Percentiles rank a stretch among this genome's conserved stretches.
phyloP scores from a whole-genome alignment of 2,797 vertebrate species.

The Pelochelys cantorii region DNA sequence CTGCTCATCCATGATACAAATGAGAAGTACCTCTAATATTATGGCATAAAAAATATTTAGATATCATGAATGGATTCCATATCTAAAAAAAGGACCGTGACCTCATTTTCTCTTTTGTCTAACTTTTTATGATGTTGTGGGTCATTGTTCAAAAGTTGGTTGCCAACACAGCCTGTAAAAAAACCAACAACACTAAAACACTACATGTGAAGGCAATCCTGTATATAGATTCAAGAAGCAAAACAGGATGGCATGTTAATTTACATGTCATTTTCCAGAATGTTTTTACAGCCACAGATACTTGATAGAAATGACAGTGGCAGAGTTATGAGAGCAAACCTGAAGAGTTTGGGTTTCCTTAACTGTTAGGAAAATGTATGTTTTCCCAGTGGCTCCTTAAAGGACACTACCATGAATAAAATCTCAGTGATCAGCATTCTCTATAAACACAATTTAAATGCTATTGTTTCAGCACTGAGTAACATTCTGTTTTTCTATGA shows the following conservation, averaged over 20 bases:
- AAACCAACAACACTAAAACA: not conserved
- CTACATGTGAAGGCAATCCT: not conserved
- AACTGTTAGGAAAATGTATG: not conserved
- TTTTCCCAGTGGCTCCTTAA: not conserved
- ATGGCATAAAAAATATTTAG: not conserved
- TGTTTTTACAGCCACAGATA: not conserved
- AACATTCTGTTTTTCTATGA: not conserved
- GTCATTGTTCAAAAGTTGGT: not conserved
- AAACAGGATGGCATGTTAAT: not conserved
- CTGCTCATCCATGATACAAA: conserved; percentile 27
- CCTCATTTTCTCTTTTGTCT: not conserved
- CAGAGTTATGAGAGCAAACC: not conserved
- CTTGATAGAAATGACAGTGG: not conserved
- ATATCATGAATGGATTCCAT: not conserved
- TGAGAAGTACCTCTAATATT: not conserved
- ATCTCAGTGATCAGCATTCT: not conserved
- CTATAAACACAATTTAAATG: not conserved
- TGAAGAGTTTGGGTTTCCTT: not conserved
- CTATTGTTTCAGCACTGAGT: not conserved
- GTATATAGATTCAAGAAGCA: not conserved
- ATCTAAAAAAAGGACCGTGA: not conserved
- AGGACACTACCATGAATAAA: conserved; percentile 3
- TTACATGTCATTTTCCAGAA: not conserved
- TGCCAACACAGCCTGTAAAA: not conserved
- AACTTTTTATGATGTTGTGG: not conserved